Evolutionary conservation across 2,113 vertebrate genomes (phyloP).

Genomic region (Dromiciops gliroides): DNA sequence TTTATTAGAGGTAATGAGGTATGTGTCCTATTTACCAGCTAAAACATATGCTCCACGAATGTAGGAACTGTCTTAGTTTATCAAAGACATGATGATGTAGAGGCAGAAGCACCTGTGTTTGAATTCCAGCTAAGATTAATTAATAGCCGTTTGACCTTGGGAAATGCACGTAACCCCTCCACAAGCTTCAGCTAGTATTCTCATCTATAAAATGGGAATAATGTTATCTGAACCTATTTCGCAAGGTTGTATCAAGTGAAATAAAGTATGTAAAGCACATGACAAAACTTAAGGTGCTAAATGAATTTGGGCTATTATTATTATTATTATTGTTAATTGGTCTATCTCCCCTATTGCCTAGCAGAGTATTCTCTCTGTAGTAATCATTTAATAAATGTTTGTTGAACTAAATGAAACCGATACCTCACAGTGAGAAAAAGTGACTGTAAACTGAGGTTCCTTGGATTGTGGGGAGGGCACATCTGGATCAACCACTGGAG

Average conservation of each 20-base stretch:
- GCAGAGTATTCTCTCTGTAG: neutral
- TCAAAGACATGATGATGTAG: neutral
- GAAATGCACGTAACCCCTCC: neutral
- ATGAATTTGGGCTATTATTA: neutral
- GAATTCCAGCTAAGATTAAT: neutral
- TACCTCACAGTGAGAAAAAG: conserved; percentile 95
- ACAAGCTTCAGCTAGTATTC: neutral
- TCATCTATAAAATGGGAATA: neutral
- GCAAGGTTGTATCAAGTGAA: neutral
- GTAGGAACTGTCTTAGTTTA: neutral
- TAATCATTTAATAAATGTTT: neutral
- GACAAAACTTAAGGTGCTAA: neutral
- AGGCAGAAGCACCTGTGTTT: neutral
- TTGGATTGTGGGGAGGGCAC: conserved; percentile 88
- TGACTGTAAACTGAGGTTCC: conserved; percentile 92
- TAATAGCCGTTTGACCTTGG: neutral
- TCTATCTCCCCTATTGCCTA: neutral
- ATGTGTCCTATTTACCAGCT: neutral
- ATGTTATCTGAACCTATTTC: too few species aligned
- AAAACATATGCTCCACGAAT: neutral
- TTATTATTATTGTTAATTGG: neutral
- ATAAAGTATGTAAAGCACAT: too few species aligned
- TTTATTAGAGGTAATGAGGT: neutral
- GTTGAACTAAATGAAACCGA: neutral
- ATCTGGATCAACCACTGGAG: conserved; percentile 96